Conservation (phyloP, 1,140 invertebrate species). For the Eriocheir sinensis region DNA sequence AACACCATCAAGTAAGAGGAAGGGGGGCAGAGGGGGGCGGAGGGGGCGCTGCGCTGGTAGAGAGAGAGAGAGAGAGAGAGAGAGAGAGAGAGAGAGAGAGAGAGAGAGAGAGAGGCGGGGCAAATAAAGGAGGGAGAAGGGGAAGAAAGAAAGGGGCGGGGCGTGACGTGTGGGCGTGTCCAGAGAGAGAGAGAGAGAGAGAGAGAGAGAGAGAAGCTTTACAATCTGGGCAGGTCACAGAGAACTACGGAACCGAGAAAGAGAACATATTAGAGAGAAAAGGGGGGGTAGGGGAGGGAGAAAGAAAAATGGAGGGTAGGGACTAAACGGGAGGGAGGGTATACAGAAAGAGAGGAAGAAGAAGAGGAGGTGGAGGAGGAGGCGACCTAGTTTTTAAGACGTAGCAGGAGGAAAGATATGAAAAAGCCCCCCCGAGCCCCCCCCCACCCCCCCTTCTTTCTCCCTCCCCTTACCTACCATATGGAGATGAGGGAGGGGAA, state of each 20-base stretch:
- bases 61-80: slow-evolving; percentile 55
- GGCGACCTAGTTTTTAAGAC: neutral
- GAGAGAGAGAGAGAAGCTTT: neutral
- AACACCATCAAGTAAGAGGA: neutral
- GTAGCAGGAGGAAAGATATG: neutral
- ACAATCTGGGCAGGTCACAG: too few relatives aligned
- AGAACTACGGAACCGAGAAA: too few relatives aligned
- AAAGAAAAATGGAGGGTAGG: neutral
- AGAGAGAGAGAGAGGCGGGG: slow-evolving; percentile 51
- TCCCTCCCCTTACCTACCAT: too few relatives aligned
- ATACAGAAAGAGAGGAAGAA: neutral
- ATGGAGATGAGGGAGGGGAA: neutral
- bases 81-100: slow-evolving; percentile 56
- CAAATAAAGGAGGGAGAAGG: too few relatives aligned
- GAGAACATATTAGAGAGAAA: too few relatives aligned
- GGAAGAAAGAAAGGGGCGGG: neutral
- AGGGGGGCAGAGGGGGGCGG: too few relatives aligned
- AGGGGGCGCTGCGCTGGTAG: too few relatives aligned
- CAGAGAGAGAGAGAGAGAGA: too few relatives aligned
- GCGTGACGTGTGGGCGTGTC: too few relatives aligned
- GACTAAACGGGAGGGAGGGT: too few relatives aligned
- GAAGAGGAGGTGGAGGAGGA: neutral
- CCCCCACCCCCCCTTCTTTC: neutral
- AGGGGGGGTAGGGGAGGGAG: neutral
- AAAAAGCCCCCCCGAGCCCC: neutral